Evolutionary conservation across 2,797 vertebrate species (phyloP).

Genomic region (Crenichthys baileyi): DNA sequence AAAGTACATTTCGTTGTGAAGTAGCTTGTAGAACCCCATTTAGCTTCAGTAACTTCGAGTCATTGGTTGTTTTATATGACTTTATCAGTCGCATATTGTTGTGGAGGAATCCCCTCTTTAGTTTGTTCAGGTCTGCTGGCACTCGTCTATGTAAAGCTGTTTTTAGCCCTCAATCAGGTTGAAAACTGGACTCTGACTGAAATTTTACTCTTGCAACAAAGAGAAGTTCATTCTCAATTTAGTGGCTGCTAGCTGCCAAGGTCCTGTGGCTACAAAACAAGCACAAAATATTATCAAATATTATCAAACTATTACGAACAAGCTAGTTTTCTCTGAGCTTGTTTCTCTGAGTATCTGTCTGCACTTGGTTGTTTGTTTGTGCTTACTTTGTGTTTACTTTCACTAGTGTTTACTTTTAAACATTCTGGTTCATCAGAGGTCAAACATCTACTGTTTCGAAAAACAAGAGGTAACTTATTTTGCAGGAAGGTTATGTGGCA

Average conservation of each 20-base stretch:
- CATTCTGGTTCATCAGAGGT: constrained; percentile 27
- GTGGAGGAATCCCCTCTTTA: background rate
- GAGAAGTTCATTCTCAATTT: background rate
- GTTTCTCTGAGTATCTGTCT: too few species aligned
- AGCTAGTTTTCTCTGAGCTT: background rate
- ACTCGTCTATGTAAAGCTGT: too few species aligned
- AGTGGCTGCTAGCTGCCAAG: background rate
- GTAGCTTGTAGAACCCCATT: background rate
- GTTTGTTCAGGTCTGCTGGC: background rate
- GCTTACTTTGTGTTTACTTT: too few species aligned
- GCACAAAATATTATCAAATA: background rate
- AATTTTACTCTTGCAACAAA: background rate
- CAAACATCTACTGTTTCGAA: constrained; percentile 30
- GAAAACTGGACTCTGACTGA: background rate
- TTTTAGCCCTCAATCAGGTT: background rate
- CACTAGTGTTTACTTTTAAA: too few species aligned
- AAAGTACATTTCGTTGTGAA: background rate
- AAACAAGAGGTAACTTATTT: constrained; percentile 26
- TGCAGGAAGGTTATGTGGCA: constrained; percentile 8
- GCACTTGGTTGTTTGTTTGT: too few species aligned
- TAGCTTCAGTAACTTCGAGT: background rate
- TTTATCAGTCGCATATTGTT: background rate
- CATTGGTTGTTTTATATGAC: background rate
- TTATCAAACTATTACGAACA: too few species aligned
- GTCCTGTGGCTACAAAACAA: background rate